Conservation (phyloP, 2,888 invertebrate species). For the Pyrochroa serraticornis region DNA sequence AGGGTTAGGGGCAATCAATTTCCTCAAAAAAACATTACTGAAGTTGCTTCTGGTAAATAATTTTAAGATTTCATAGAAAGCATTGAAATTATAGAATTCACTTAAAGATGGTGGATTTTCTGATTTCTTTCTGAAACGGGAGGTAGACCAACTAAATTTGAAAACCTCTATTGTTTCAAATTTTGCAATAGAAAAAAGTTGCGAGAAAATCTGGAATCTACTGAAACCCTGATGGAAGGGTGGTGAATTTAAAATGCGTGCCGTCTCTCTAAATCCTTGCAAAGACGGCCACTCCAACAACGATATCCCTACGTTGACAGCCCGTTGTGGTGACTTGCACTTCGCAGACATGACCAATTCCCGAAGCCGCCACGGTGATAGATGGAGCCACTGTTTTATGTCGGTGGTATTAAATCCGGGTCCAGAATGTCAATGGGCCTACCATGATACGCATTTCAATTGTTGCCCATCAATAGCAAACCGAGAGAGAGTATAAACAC, state of each 20-base stretch:
- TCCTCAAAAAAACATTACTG: no score
- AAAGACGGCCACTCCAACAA: constrained; percentile 4
- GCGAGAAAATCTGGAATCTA: no score
- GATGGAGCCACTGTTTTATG: constrained; percentile 53
- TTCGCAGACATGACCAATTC: constrained; percentile 43
- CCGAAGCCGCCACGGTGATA: constrained; percentile 50
- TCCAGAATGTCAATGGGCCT: constrained; percentile 55
- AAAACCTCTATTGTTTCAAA: no score
- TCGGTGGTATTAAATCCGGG: constrained; percentile 52
- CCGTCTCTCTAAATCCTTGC: constrained; percentile 2
- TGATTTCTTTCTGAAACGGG: no score
- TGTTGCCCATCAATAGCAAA: constrained; percentile 41
- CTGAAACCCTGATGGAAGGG: no score
- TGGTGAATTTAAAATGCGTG: constrained; percentile 12
- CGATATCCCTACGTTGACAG: constrained; percentile 23
- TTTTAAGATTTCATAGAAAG: no score
- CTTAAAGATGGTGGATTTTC: no score
- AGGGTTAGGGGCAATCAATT: no score
- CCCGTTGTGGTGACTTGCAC: constrained; percentile 31
- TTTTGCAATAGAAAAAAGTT: no score
- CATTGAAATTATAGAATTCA: no score
- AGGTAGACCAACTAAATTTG: no score
- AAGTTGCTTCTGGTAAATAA: no score
- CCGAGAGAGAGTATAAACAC: constrained; percentile 11
- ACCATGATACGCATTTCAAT: constrained; percentile 57